These are phyloP conservation scores for Pogonophryne albipinna DNA, from an alignment of 2,797 vertebrate species.

Conservation along the genomic window DNA sequence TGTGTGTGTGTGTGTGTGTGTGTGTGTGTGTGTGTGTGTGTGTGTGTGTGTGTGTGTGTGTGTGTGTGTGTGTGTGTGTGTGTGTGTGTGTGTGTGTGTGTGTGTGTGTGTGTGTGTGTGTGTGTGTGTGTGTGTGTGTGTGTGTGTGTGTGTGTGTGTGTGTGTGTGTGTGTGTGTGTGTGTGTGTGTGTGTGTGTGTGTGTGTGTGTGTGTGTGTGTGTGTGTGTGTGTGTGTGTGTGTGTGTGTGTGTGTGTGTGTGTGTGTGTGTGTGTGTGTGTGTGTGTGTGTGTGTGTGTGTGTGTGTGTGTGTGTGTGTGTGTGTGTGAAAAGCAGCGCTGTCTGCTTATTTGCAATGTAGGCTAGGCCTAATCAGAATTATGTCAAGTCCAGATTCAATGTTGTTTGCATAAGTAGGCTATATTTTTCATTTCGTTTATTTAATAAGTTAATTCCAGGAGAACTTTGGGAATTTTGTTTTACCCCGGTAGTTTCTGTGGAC, in stretches of 20 bases:
- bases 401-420: too few relatives aligned
- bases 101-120: not conserved
- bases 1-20: not conserved
- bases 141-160: not conserved
- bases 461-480: too few relatives aligned
- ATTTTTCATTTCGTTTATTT: too few relatives aligned
- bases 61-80: not conserved
- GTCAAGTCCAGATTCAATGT: too few relatives aligned
- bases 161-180: not conserved
- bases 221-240: not conserved
- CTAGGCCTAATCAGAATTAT: too few relatives aligned
- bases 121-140: slow-evolving; percentile 6
- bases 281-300: not conserved
- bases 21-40: slow-evolving; percentile 1
- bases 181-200: not conserved
- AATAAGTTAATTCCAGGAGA: too few relatives aligned
- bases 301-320: not conserved
- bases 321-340: too few relatives aligned
- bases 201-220: slow-evolving; percentile 24
- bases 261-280: not conserved
- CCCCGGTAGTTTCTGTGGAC: too few relatives aligned
- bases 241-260: slow-evolving; percentile 12
- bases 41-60: not conserved
- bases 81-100: not conserved
- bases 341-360: too few relatives aligned